Percentiles rank a stretch among this genome's conserved stretches.
phyloP scores from a whole-genome alignment of 2,797 vertebrate species.

The Pogoniulus pusillus region DNA sequence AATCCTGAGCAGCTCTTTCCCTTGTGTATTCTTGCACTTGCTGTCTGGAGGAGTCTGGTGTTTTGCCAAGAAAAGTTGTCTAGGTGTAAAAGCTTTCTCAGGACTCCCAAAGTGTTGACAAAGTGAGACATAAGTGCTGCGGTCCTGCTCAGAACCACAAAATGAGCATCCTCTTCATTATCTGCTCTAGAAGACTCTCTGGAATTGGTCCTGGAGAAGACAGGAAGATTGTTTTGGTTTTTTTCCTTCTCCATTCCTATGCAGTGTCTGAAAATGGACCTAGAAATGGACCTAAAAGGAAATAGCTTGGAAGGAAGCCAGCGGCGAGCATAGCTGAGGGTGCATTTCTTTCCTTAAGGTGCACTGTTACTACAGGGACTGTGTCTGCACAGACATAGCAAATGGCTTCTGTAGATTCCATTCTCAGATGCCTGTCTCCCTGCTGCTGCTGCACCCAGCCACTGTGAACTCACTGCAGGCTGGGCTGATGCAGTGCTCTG shows the following conservation, averaged over 20 bases:
- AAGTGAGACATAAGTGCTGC: not conserved
- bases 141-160: not conserved
- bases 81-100: conserved; percentile 42
- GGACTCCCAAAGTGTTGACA: conserved; percentile 23
- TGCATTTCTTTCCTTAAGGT: not conserved
- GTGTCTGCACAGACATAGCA: not conserved
- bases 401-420: not conserved
- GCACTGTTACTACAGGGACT: not conserved
- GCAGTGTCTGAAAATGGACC: not conserved
- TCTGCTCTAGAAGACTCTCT: not conserved
- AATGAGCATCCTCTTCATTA: conserved; percentile 14
- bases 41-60: not conserved
- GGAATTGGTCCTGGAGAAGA: not conserved
- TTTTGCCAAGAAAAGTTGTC: conserved; percentile 22
- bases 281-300: not conserved
- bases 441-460: not conserved
- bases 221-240: too few relatives aligned
- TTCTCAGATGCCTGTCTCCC: not conserved
- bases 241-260: not conserved
- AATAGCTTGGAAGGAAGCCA: not conserved
- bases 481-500: not conserved
- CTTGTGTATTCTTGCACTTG: not conserved
- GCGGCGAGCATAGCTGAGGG: not conserved
- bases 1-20: not conserved
- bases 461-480: not conserved